A percentile compares a stretch with the other conserved stretches of the same genome.
These are phyloP conservation scores for Cydia amplana DNA, from an alignment of 1,140 invertebrate genomes.

Conservation along the genomic window DNA sequence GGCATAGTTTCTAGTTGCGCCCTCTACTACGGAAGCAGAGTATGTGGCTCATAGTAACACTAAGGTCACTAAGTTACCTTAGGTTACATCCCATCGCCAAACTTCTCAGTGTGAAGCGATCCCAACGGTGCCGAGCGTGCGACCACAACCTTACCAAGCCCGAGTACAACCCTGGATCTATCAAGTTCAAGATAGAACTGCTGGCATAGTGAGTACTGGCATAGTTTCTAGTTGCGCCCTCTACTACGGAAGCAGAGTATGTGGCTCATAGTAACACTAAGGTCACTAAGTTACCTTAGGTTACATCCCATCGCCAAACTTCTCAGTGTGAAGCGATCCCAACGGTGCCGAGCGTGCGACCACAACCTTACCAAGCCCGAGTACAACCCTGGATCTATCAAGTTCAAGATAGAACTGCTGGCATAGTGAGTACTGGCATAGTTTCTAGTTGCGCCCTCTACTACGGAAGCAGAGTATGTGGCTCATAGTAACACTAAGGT, in stretches of 20 bases:
- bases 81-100: constrained; percentile 94
- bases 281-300: too few relatives aligned
- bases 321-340: constrained; percentile 92
- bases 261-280: too few relatives aligned
- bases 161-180: constrained; percentile 95
- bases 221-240: not conserved
- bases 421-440: constrained; percentile 84
- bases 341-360: constrained; percentile 93
- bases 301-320: constrained; percentile 93
- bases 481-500: too few relatives aligned
- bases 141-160: constrained; percentile 98
- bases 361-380: constrained; percentile 98
- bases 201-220: constrained; percentile 87
- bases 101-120: constrained; percentile 92
- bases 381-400: constrained; percentile 95
- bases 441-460: not conserved
- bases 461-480: too few relatives aligned
- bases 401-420: constrained; percentile 97
- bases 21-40: too few relatives aligned
- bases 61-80: too few relatives aligned
- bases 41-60: too few relatives aligned
- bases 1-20: not conserved
- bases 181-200: constrained; percentile 98
- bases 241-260: too few relatives aligned
- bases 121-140: constrained; percentile 91